Conservation (phyloP, 2,797 vertebrate species). For the Danionella dracula region DNA sequence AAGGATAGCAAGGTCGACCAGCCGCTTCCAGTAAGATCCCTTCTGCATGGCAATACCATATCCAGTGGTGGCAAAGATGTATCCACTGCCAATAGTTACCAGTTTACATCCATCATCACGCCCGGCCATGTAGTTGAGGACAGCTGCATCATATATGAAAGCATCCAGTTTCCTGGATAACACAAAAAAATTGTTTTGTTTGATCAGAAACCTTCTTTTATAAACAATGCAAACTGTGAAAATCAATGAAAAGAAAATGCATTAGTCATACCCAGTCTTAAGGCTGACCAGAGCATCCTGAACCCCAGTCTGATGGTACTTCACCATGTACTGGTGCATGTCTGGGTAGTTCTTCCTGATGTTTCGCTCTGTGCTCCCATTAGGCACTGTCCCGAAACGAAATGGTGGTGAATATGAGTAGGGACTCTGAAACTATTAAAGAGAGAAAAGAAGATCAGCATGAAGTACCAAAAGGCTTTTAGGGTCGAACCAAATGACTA, state of each 20-base stretch:
- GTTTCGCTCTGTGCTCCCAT: constrained; percentile 96
- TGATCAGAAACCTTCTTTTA: background rate
- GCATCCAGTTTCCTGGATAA: constrained; percentile 89
- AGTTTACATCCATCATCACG: constrained; percentile 96
- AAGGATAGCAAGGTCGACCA: constrained; percentile 91
- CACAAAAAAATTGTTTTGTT: background rate
- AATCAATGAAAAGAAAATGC: background rate
- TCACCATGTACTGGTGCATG: constrained; percentile 98
- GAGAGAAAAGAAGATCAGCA: background rate
- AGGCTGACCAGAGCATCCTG: constrained; percentile 88
- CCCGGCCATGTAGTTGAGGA: constrained; percentile 98
- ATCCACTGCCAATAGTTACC: constrained; percentile 96
- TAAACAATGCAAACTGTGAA: background rate
- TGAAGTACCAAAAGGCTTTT: background rate
- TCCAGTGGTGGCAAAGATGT: constrained; percentile 96
- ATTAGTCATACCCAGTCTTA: constrained; percentile 83
- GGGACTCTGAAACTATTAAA: constrained; percentile 86
- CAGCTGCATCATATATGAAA: constrained; percentile 96
- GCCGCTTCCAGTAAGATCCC: constrained; percentile 93
- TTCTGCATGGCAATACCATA: constrained; percentile 98
- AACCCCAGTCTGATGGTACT: constrained; percentile 91
- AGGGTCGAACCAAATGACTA: too few species aligned
- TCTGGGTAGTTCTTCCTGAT: constrained; percentile 97
- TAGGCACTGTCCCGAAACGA: constrained; percentile 96
- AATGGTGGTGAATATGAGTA: constrained; percentile 95